Conservation (phyloP, 2,113 vertebrate genomes). For the Coptodon bakossiorum region DNA sequence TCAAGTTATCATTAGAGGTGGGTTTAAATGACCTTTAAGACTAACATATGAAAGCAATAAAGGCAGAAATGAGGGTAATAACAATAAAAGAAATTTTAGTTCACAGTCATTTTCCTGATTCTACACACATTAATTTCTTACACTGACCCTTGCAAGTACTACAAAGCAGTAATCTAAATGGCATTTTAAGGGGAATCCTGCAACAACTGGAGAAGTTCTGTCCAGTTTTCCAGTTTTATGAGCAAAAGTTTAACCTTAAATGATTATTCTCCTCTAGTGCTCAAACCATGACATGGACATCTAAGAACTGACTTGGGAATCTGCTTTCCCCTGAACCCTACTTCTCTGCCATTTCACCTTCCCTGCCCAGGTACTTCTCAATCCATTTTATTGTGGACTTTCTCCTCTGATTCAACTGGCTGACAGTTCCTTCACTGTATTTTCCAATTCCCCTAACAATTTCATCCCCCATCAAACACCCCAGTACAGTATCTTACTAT, state of each 20-base stretch:
- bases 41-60: conserved; percentile 23
- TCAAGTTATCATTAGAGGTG: conserved; percentile 18
- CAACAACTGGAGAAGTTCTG: neutral
- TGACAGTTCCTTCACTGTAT: neutral
- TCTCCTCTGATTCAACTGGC: neutral
- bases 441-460: neutral
- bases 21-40: conserved; percentile 24
- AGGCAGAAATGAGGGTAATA: conserved; percentile 17
- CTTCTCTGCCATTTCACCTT: neutral
- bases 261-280: neutral
- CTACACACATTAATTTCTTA: neutral
- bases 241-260: neutral
- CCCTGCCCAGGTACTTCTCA: neutral
- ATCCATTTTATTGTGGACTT: neutral
- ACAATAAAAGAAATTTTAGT: neutral
- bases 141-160: neutral
- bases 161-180: neutral
- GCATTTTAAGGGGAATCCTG: neutral
- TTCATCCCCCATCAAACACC: neutral
- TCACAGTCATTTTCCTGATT: neutral
- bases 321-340: neutral
- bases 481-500: conserved; percentile 75
- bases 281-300: neutral
- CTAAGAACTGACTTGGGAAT: neutral
- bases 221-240: neutral